Percentiles rank a stretch among this genome's conserved stretches.
Conservation (phyloP, 2,888 invertebrate species). For the Penaeus monodon region DNA sequence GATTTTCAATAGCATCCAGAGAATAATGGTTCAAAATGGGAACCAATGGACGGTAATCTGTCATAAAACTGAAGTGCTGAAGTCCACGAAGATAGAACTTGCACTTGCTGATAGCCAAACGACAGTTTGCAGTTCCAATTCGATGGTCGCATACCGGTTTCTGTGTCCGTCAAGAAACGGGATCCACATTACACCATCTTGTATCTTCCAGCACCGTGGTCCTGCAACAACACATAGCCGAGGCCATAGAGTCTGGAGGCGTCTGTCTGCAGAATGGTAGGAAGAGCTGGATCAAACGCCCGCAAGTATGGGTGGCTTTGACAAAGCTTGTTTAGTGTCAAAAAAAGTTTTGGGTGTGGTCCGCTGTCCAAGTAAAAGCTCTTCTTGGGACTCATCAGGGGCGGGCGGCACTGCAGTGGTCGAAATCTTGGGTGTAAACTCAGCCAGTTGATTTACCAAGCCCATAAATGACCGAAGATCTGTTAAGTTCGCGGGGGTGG, state of each 20-base stretch:
- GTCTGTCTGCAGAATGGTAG: slow-evolving; percentile 38
- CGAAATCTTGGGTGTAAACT: slow-evolving; percentile 4
- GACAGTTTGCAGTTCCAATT: too few species aligned
- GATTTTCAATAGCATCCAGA: slow-evolving; percentile 24
- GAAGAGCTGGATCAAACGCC: slow-evolving; percentile 20
- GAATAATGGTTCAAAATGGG: slow-evolving; percentile 24
- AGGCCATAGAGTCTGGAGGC: slow-evolving; percentile 35
- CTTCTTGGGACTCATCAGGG: background rate
- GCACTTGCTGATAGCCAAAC: slow-evolving; percentile 24
- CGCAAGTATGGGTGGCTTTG: too few species aligned
- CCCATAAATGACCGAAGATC: too few species aligned
- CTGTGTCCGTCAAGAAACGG: background rate
- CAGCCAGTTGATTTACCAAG: background rate
- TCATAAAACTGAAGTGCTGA: slow-evolving; percentile 7
- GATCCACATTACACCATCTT: background rate
- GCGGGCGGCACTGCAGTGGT: background rate
- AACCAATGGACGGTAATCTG: slow-evolving; percentile 21
- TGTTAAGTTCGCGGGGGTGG: background rate
- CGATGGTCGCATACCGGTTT: slow-evolving; percentile 27
- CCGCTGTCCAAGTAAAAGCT: background rate
- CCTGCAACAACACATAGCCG: slow-evolving; percentile 34
- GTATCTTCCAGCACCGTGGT: background rate
- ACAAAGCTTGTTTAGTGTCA: too few species aligned
- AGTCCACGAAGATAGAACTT: slow-evolving; percentile 9
- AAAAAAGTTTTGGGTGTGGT: background rate